Evolutionary conservation across 1,140 invertebrate species (phyloP).

Genomic region (Trichonephila clavata): DNA sequence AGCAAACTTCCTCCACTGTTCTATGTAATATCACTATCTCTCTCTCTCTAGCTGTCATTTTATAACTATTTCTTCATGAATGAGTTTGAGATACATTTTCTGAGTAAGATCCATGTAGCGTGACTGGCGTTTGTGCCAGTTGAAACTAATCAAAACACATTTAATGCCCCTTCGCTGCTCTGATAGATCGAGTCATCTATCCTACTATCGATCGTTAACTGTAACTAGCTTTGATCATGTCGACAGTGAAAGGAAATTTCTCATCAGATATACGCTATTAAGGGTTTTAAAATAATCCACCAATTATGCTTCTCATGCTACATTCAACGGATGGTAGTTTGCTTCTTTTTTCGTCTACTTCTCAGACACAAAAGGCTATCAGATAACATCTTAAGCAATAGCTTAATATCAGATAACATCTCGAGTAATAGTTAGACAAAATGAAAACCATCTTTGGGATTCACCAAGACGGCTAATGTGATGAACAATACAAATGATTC

Average conservation of each 20-base stretch:
- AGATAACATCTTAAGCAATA: background rate
- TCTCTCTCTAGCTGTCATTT: background rate
- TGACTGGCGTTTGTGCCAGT: background rate
- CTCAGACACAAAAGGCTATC: background rate
- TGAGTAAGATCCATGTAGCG: background rate
- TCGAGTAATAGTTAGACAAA: conserved; percentile 10
- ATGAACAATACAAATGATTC: background rate
- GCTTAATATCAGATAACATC: background rate
- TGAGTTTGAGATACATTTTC: conserved; percentile 1
- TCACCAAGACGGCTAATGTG: background rate
- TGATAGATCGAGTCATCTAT: conserved; percentile 52
- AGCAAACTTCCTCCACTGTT: background rate
- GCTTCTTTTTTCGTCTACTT: background rate
- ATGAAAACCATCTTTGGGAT: background rate
- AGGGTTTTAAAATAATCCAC: conserved; percentile 23
- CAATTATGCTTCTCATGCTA: background rate
- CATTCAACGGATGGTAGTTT: background rate
- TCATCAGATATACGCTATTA: conserved; percentile 2
- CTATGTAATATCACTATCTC: background rate
- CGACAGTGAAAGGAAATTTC: background rate
- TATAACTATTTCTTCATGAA: conserved; percentile 26
- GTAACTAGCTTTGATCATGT: background rate
- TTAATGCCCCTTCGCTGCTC: conserved; percentile 29
- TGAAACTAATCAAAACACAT: conserved; percentile 49
- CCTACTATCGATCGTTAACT: conserved; percentile 12